Conservation (phyloP, 2,797 vertebrate species). For the Lutjanus campechanus region DNA sequence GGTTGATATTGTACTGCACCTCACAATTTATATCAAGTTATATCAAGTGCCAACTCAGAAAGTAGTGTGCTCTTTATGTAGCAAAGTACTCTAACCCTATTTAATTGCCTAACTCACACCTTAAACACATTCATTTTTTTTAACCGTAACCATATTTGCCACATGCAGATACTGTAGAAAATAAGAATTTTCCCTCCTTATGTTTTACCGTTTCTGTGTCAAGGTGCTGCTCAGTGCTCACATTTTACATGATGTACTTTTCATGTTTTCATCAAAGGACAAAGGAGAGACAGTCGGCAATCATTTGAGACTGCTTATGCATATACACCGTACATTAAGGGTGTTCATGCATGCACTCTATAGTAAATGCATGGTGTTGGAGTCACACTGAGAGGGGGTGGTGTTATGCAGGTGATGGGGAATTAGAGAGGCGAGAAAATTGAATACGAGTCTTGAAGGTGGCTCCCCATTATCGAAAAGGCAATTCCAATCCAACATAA, state of each 20-base stretch:
- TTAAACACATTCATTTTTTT: too few relatives aligned
- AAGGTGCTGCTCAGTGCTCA: not conserved
- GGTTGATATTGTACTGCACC: not conserved
- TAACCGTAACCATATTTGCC: too few relatives aligned
- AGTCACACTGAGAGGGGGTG: conserved; percentile 19
- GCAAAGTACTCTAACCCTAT: not conserved
- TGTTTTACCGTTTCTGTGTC: not conserved
- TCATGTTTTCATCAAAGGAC: not conserved
- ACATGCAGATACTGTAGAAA: too few relatives aligned
- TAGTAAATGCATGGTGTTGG: not conserved
- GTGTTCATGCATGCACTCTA: not conserved
- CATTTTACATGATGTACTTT: not conserved
- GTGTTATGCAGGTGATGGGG: conserved; percentile 59
- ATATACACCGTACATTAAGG: not conserved
- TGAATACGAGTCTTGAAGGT: conserved; percentile 76
- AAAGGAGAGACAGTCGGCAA: too few relatives aligned
- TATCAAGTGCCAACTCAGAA: not conserved
- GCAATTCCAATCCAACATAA: conserved; percentile 83
- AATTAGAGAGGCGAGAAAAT: conserved; percentile 72
- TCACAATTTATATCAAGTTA: not conserved
- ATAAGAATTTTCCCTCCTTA: not conserved
- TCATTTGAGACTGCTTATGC: not conserved
- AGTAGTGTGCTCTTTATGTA: not conserved
- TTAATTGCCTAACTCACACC: too few relatives aligned
- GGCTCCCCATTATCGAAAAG: conserved; percentile 80